phyloP scores from a whole-genome alignment of 2,888 invertebrate genomes.

The Phortica magna region DNA sequence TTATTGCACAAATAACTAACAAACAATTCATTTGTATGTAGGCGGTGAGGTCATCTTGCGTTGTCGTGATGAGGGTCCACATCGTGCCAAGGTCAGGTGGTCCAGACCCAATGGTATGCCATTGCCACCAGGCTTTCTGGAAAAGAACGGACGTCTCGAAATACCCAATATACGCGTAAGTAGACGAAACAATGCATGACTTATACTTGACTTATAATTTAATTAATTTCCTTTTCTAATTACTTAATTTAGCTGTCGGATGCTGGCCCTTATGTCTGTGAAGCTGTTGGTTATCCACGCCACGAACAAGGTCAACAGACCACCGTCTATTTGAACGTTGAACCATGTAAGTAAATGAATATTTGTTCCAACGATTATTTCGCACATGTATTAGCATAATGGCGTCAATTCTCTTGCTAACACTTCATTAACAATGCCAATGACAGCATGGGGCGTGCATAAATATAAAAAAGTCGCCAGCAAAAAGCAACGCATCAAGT shows the following conservation, averaged over 20 bases:
- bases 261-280: conserved; percentile 90
- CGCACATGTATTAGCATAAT: background rate
- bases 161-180: conserved; percentile 87
- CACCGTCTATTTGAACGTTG: conserved; percentile 85
- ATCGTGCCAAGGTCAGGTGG: conserved; percentile 88
- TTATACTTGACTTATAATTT: background rate
- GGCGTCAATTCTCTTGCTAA: too few relatives aligned
- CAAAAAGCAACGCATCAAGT: conserved; percentile 79
- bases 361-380: background rate
- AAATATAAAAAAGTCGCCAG: conserved; percentile 63
- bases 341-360: conserved; percentile 84
- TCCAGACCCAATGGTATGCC: conserved; percentile 84
- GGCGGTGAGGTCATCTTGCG: conserved; percentile 95
- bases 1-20: background rate
- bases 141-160: conserved; percentile 89
- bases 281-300: conserved; percentile 84
- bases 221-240: conserved; percentile 44
- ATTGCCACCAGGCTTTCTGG: conserved; percentile 87
- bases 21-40: conserved; percentile 70
- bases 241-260: conserved; percentile 82
- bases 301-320: conserved; percentile 83
- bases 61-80: conserved; percentile 93
- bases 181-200: conserved; percentile 17
- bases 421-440: background rate
- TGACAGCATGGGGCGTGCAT: conserved; percentile 77